Evolutionary conservation across 2,113 vertebrate species (phyloP), one percentile per base, ranked within the genome.

Genomic region (Melanerpes formicivorus): DNA sequence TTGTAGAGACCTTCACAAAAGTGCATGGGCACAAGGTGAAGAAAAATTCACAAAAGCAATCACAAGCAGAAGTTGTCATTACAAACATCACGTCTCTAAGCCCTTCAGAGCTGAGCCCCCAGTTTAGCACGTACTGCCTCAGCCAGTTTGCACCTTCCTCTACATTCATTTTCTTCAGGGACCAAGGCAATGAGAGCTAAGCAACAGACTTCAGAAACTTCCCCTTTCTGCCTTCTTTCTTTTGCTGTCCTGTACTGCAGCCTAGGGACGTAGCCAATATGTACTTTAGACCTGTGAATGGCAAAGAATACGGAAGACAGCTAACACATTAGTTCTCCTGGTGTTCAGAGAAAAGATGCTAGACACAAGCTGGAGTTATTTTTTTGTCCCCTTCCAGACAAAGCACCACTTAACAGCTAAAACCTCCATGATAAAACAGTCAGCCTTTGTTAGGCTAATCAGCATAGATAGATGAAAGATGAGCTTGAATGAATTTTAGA

Each of bases 41-140:
- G 50, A 44, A 21, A 21, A 37, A 56, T 70, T 70, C 84, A 70
- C 63, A 66, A 37, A 21, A 73, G 7, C 44, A 27, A 3, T 15
- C 10, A 22, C 10, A 62, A 75, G 17, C 8, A 50, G 19, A 78
- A 62, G 50, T 1, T 64, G 21, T 46, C 19, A 5, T 7, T 32
- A 21, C 3, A 52, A 37, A 37, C 3, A 1, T 62, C 14, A 13
- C 0, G 2, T 37, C 29, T 90, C 62, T 34, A 4, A 90, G 67
- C 17, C 30, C 22, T n/a, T 30, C 56, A 59, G 26, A 73, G 40
- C 3, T 4, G 10, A 72, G 30, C 37, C 70, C 48, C 6, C 0
- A 5, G 44, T 34, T 46, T 10, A 64, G 9, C 55, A 50, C 0
- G 0, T 13, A 8, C 27, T 34, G 8, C 18, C 74, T 75, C 62